Evolutionary conservation across 2,888 invertebrate genomes (phyloP).

Genomic region (Ormyrus thymus): DNA sequence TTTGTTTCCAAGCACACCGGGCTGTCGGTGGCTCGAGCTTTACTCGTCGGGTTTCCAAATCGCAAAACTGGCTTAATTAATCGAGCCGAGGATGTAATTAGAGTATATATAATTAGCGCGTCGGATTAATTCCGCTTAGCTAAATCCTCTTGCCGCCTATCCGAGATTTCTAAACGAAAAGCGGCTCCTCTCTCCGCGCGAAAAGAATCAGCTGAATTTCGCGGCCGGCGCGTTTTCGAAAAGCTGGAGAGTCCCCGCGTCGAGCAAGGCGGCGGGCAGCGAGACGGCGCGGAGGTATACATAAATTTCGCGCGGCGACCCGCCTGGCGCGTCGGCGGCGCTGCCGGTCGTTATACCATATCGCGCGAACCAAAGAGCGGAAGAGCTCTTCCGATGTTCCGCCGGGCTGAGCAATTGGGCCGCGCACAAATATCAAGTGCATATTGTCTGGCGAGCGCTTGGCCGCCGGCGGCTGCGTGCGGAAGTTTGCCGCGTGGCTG

Average conservation of each 20-base stretch:
- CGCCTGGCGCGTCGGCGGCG: background rate
- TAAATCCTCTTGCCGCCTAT: background rate
- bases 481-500: background rate
- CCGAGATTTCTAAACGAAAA: background rate
- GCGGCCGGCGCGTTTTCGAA: no score
- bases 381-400: slow-evolving; percentile 74
- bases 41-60: background rate
- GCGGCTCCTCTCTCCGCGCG: no score
- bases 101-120: background rate
- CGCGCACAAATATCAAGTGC: slow-evolving; percentile 62
- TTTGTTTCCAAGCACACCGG: no score
- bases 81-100: slow-evolving; percentile 27
- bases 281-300: slow-evolving; percentile 1
- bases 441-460: slow-evolving; percentile 32
- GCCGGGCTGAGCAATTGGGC: slow-evolving; percentile 71
- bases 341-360: slow-evolving; percentile 17
- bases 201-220: no score
- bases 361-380: slow-evolving; percentile 60
- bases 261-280: background rate
- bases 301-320: slow-evolving; percentile 25
- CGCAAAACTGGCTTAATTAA: slow-evolving; percentile 11
- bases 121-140: background rate
- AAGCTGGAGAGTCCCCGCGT: no score
- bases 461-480: background rate
- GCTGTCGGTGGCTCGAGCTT: no score